A percentile compares a stretch with the other conserved stretches of the same genome.
Conservation (phyloP, 53 echinoderm and acorn worm genomes). For the Holothuria leucospilota region DNA sequence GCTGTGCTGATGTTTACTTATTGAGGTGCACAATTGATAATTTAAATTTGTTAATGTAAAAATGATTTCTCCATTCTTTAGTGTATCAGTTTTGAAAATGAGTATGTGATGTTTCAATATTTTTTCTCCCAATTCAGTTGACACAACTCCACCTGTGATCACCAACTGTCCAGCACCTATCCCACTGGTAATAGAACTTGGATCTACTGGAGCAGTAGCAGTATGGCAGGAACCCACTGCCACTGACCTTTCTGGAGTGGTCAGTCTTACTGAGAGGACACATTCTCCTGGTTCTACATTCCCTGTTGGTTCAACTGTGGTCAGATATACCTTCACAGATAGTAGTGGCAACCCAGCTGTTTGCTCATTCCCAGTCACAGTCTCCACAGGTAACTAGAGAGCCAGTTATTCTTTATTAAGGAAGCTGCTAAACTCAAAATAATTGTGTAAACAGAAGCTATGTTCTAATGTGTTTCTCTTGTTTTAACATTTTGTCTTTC, state of each 20-base stretch:
- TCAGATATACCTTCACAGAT: constrained; percentile 65
- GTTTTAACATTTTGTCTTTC: no score
- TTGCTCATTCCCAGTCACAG: constrained; percentile 55
- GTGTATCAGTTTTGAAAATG: no score
- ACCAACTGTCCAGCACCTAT: background rate
- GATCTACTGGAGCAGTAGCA: constrained; percentile 27
- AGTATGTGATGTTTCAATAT: no score
- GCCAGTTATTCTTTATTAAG: no score
- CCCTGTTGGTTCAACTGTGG: constrained; percentile 39
- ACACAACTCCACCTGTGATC: constrained; percentile 42
- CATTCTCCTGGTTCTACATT: constrained; percentile 47
- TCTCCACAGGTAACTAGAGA: background rate
- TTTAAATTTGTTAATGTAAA: no score
- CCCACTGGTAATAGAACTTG: constrained; percentile 27
- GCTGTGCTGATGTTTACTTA: no score
- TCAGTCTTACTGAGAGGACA: constrained; percentile 19
- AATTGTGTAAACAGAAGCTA: no score
- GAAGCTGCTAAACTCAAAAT: no score
- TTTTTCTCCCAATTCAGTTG: no score
- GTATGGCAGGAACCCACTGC: constrained; percentile 59
- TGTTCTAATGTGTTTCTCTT: no score
- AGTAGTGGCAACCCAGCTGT: constrained; percentile 38
- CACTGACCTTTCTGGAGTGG: constrained; percentile 60
- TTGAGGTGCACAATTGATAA: no score
- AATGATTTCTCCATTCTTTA: no score